Conservation (phyloP, 2,797 vertebrate species). For the Enteromius fasciolatus region DNA sequence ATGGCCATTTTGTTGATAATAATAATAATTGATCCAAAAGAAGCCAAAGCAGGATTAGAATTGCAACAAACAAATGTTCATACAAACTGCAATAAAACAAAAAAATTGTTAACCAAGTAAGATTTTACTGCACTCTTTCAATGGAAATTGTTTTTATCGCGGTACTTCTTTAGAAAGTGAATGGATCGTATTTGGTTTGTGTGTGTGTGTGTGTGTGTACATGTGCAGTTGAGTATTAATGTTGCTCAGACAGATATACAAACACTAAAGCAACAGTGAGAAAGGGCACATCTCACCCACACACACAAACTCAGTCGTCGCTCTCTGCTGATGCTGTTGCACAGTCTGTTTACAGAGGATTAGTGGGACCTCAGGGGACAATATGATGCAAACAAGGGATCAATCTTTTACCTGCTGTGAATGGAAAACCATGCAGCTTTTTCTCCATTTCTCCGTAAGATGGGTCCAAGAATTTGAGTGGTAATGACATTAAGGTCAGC, state of each 20-base stretch:
- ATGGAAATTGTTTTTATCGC: not conserved
- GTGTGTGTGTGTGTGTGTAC: not conserved
- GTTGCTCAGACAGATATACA: constrained; percentile 2
- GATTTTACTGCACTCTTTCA: not conserved
- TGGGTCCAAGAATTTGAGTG: constrained; percentile 14
- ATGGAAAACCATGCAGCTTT: constrained; percentile 51
- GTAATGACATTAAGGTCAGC: constrained; percentile 29
- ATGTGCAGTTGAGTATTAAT: not conserved
- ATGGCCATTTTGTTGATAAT: not conserved
- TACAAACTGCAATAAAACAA: not conserved
- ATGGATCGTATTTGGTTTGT: not conserved
- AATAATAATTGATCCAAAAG: not conserved
- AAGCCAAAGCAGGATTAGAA: not conserved
- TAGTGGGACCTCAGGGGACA: constrained; percentile 56
- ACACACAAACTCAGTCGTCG: not conserved
- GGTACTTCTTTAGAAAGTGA: not conserved
- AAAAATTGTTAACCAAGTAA: not conserved
- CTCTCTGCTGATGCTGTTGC: constrained; percentile 42
- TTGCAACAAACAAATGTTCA: not conserved
- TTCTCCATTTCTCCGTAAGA: constrained; percentile 25
- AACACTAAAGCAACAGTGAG: constrained; percentile 1
- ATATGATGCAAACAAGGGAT: constrained; percentile 61
- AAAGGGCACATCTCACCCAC: not conserved
- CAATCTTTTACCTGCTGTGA: constrained; percentile 55
- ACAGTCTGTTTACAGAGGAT: constrained; percentile 58